Evolutionary conservation across 2,113 vertebrate species (phyloP).

Genomic region (Ochotona princeps): DNA sequence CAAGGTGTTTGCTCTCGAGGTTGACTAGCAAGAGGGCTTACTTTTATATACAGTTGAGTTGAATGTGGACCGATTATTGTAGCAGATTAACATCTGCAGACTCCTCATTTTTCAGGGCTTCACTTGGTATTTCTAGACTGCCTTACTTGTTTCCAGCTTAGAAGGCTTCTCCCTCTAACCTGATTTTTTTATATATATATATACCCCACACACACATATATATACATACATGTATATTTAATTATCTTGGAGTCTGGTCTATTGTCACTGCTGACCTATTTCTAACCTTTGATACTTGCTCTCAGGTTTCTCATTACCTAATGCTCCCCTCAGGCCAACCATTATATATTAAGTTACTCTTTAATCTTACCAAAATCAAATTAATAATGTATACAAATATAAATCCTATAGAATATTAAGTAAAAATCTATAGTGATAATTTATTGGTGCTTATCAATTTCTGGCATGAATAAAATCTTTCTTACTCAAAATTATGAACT

Average conservation of each 20-base stretch:
- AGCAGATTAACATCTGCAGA: background rate
- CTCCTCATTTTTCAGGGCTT: background rate
- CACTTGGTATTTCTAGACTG: background rate
- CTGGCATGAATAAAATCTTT: background rate
- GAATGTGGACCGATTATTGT: background rate
- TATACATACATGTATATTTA: background rate
- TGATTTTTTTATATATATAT: background rate
- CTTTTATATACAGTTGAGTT: background rate
- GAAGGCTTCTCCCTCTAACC: slow-evolving; percentile 17
- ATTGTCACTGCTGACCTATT: background rate
- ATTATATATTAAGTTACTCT: background rate
- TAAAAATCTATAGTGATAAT: background rate
- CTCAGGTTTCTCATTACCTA: background rate
- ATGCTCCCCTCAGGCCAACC: background rate
- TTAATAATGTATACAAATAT: slow-evolving; percentile 22
- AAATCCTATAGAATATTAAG: slow-evolving; percentile 17
- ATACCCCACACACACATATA: no score
- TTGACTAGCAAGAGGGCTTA: background rate
- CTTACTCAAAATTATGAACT: background rate
- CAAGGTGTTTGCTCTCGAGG: background rate
- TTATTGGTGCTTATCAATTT: slow-evolving; percentile 27
- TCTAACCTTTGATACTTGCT: background rate
- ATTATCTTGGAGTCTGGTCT: background rate
- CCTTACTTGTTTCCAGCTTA: background rate
- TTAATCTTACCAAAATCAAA: slow-evolving; percentile 36